A percentile compares a stretch with the other conserved stretches of the same genome.
Evolutionary conservation across 1,140 invertebrate species (phyloP).

Genomic region (Leguminivora glycinivorella): DNA sequence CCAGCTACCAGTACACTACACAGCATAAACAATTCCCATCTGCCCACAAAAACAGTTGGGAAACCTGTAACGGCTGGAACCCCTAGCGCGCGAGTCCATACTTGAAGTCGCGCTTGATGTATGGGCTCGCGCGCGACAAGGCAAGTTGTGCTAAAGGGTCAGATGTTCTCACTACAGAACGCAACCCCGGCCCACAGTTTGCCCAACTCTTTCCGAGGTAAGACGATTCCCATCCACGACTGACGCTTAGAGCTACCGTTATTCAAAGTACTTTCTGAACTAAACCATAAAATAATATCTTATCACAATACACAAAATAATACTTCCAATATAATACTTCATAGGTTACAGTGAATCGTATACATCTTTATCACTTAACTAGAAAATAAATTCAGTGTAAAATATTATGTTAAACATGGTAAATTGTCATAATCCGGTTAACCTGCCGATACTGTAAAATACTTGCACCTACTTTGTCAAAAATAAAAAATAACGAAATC

Average conservation of each 20-base stretch:
- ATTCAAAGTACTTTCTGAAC: slow-evolving; percentile 67
- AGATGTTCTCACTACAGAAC: background rate
- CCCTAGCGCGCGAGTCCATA: no score
- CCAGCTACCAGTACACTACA: slow-evolving; percentile 69
- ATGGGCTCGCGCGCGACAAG: no score
- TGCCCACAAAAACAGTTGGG: background rate
- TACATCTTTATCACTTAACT: slow-evolving; percentile 53
- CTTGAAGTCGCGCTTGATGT: no score
- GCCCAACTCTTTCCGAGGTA: background rate
- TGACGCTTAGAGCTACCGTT: slow-evolving; percentile 65
- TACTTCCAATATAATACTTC: slow-evolving; percentile 76
- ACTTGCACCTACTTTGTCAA: slow-evolving; percentile 58
- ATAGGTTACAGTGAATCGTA: slow-evolving; percentile 67
- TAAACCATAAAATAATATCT: slow-evolving; percentile 73
- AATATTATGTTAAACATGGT: slow-evolving; percentile 42
- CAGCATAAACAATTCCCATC: slow-evolving; percentile 60
- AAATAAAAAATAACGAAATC: slow-evolving; percentile 49
- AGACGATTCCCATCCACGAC: slow-evolving; percentile 48
- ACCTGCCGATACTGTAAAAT: slow-evolving; percentile 39
- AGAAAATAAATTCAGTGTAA: slow-evolving; percentile 31
- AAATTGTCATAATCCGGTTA: slow-evolving; percentile 44
- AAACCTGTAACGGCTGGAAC: background rate
- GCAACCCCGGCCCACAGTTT: background rate
- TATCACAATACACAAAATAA: slow-evolving; percentile 76
- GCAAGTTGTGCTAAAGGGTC: no score